Evolutionary conservation across 2,888 invertebrate species (phyloP).

Genomic region (Caenorhabditis becei): DNA sequence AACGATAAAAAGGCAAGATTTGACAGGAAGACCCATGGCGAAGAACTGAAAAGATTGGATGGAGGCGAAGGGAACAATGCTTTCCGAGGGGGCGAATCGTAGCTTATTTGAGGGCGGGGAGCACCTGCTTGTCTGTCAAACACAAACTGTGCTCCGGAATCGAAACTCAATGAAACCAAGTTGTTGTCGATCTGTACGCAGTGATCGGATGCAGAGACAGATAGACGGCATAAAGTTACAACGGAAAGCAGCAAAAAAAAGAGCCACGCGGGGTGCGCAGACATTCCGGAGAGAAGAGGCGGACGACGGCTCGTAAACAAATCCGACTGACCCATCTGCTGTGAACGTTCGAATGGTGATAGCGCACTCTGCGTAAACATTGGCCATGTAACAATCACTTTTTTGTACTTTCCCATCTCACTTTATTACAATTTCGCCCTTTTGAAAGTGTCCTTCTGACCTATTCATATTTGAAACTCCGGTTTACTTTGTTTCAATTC

Average conservation of each 20-base stretch:
- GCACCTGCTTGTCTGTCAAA: slow-evolving; percentile 54
- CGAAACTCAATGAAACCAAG: not conserved
- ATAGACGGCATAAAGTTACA: not conserved
- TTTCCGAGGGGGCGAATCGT: slow-evolving; percentile 4
- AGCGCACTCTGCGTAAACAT: no score
- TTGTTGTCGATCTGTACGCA: not conserved
- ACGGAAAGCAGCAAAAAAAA: not conserved
- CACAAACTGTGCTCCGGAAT: not conserved
- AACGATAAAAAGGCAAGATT: slow-evolving; percentile 51
- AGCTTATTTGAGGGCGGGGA: slow-evolving; percentile 32
- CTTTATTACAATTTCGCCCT: no score
- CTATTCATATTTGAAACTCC: no score
- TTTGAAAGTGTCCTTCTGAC: no score
- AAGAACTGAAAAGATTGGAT: not conserved
- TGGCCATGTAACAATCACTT: no score
- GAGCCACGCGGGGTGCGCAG: slow-evolving; percentile 19
- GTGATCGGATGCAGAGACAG: not conserved
- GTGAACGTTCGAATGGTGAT: not conserved
- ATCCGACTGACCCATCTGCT: not conserved
- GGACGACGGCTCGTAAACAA: slow-evolving; percentile 31
- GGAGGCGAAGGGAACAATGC: not conserved
- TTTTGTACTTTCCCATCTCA: no score
- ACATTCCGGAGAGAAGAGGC: not conserved
- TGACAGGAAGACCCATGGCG: slow-evolving; percentile 41
- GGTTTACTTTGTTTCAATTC: no score